Evolutionary conservation across 2,888 invertebrate species (phyloP), one percentile per base, ranked within the genome.

Genomic region (Stenodema calcarata): DNA sequence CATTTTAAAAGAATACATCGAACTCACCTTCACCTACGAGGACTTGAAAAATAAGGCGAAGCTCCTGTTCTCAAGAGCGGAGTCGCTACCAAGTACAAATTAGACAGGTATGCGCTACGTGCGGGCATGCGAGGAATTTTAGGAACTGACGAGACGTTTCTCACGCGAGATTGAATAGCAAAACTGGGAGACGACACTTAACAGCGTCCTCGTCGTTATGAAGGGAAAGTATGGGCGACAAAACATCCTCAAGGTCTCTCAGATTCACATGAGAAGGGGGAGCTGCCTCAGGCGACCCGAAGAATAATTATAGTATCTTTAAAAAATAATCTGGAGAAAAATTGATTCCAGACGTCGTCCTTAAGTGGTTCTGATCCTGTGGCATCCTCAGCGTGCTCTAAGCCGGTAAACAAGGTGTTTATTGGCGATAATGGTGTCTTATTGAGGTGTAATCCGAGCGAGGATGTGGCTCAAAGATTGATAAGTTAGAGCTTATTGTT

Each of bases 251-350:
- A 62, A 62, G 62, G 62, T 62, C 62, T 62, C 18, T 18, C 62
- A 18, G 23, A 23, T 62, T 23, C 27, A 18, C 18, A 27, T 9
- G 23, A 62, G 54, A 54, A 54, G 23, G 73, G 73, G 69, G 41
- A 30, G 35, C 30, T 9, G 73, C 73, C 73, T 73, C n/a, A 18
- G 73, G 73, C 73, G 73, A n/a, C 18, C 14, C 16, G 35, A 16
- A 73, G 35, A 30, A 41, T 73, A 70, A 70, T 73, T 73, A 73
- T 73, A 16, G 35, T 73, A 73, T 73, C 35, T 30, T 41, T 41
- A 41, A 73, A 73, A 73, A 73, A 73, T 73, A 73, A 73, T 73
- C 73, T 9, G 35, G 73, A 18, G 73, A 73, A 73, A 73, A 73
- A 73, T 73, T 73, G 73, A 73, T 73, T 35, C 73, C n/a, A 62